phyloP scores from a whole-genome alignment of 2,888 invertebrate species.

The Lasius platythorax region DNA sequence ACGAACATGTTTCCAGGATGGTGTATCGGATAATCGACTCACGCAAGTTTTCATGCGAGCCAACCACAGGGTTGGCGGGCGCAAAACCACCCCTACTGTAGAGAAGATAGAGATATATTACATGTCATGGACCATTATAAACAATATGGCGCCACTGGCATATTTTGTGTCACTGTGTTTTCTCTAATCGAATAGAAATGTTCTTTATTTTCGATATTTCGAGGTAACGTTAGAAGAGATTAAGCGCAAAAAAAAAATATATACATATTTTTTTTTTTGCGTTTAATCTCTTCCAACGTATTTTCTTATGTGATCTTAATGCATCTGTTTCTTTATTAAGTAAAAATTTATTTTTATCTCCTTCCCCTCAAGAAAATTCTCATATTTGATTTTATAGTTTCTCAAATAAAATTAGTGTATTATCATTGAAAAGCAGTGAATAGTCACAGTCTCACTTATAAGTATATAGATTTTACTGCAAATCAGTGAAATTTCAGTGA shows the following conservation, averaged over 20 bases:
- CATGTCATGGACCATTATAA: conserved; percentile 45
- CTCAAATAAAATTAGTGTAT: no score
- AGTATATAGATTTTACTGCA: no score
- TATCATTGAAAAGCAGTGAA: no score
- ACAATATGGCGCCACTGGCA: conserved; percentile 43
- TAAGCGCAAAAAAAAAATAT: not conserved
- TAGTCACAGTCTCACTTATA: no score
- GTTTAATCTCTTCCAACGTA: no score
- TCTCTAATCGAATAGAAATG: not conserved
- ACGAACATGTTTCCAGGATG: conserved; percentile 20
- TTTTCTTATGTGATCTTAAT: no score
- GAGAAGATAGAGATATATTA: conserved; percentile 21
- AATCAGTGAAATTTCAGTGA: no score
- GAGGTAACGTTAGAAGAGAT: not conserved
- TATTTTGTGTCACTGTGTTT: not conserved
- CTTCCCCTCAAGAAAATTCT: not conserved
- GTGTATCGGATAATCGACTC: conserved; percentile 34
- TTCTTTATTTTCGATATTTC: not conserved
- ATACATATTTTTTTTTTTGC: no score
- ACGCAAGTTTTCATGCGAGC: conserved; percentile 42
- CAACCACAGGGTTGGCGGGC: conserved; percentile 50
- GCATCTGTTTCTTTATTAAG: no score
- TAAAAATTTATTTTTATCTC: not conserved
- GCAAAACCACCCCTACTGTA: conserved; percentile 50
- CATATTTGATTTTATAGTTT: not conserved